phyloP scores from a whole-genome alignment of 1,140 invertebrate genomes.

The Formica exsecta region DNA sequence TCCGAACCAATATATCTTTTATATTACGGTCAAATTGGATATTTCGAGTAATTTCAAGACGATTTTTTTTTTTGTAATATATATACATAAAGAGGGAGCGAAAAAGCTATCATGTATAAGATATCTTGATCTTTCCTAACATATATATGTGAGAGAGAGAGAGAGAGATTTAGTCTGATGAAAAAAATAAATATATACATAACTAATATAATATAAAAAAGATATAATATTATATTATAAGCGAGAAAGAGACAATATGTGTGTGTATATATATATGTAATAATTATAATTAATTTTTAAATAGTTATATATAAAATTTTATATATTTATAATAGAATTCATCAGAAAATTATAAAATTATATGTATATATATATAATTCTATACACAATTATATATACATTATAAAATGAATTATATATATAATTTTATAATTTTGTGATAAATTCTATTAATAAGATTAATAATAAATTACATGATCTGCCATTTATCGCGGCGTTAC shows the following conservation, averaged over 20 bases:
- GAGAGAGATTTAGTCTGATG: no score
- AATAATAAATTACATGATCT: neutral
- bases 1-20: conserved; percentile 1
- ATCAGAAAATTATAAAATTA: neutral
- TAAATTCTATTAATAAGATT: neutral
- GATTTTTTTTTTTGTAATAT: neutral
- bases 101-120: neutral
- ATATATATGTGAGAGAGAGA: no score
- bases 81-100: neutral
- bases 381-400: no score
- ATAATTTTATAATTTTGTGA: neutral
- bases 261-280: neutral
- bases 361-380: neutral
- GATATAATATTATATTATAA: no score
- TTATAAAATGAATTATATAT: neutral
- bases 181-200: neutral
- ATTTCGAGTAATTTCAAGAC: neutral
- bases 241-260: neutral
- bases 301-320: no score
- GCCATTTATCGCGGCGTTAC: neutral
- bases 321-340: no score
- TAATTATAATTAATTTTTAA: no score
- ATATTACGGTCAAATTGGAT: neutral
- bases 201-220: no score
- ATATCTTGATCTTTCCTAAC: neutral